phyloP scores from a whole-genome alignment of 2,113 vertebrate genomes.

The Corythoichthys intestinalis region DNA sequence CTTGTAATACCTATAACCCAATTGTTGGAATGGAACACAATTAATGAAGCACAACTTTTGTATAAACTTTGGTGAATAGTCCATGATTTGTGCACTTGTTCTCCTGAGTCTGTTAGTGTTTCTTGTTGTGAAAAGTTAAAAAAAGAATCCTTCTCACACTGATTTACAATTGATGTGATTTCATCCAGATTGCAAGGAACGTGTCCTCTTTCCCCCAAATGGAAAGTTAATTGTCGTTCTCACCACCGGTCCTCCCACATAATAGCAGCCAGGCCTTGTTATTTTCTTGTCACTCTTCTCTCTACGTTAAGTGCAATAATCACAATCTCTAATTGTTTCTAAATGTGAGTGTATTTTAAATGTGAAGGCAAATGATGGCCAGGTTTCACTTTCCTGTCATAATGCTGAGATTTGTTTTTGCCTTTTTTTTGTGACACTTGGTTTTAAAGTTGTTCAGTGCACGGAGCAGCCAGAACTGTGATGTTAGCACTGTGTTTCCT shows the following conservation, averaged over 20 bases:
- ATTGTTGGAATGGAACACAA: no score
- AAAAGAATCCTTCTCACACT: neutral
- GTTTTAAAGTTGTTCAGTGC: neutral
- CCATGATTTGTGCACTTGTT: neutral
- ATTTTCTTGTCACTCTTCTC: constrained; percentile 77
- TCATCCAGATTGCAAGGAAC: constrained; percentile 59
- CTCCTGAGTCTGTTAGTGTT: neutral
- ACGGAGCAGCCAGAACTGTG: neutral
- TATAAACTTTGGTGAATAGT: neutral
- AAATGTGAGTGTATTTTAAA: constrained; percentile 25
- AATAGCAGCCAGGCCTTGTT: constrained; percentile 70
- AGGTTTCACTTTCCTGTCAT: neutral
- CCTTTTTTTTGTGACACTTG: neutral
- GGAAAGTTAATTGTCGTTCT: constrained; percentile 76
- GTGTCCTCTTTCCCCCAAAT: constrained; percentile 65
- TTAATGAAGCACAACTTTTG: neutral
- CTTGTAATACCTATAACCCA: no score
- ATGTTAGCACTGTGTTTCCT: neutral
- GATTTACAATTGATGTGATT: constrained; percentile 70
- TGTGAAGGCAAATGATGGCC: constrained; percentile 5
- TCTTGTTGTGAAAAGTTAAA: neutral
- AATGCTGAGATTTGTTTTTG: neutral
- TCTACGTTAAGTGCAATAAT: constrained; percentile 78
- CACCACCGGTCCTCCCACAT: constrained; percentile 72
- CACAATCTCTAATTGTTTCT: constrained; percentile 69